phyloP scores from a whole-genome alignment of 1,140 invertebrate species.

The Dryas iulia region DNA sequence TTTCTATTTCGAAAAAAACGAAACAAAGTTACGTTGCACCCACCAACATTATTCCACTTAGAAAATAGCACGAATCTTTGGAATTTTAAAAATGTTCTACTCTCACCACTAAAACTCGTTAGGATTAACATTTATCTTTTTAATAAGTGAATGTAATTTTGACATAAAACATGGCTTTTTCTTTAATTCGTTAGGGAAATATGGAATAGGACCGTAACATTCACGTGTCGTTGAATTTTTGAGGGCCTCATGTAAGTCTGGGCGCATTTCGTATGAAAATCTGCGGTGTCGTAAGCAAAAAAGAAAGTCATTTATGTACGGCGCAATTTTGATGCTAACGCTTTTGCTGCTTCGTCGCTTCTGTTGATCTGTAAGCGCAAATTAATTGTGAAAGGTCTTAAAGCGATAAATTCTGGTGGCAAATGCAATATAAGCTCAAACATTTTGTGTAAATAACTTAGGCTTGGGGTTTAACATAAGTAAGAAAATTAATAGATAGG shows the following conservation, averaged over 20 bases:
- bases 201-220: constrained; percentile 42
- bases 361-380: constrained; percentile 7
- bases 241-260: constrained; percentile 54
- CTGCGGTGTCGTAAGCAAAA: constrained; percentile 50
- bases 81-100: neutral
- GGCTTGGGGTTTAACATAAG: neutral
- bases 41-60: no score
- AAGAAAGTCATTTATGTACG: constrained; percentile 51
- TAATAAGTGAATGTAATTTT: constrained; percentile 15
- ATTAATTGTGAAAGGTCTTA: neutral
- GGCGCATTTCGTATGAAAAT: constrained; percentile 60
- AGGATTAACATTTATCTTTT: constrained; percentile 6
- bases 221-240: constrained; percentile 60
- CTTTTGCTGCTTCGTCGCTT: constrained; percentile 25
- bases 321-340: constrained; percentile 25
- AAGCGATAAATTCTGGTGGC: neutral
- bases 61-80: no score
- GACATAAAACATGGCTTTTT: constrained; percentile 17
- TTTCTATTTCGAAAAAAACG: no score
- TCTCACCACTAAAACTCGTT: neutral
- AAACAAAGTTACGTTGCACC: no score
- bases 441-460: neutral
- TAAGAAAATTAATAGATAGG: no score
- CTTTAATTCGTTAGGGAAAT: constrained; percentile 31
- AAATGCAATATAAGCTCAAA: neutral